Percentiles rank a stretch among this genome's conserved stretches.
These are phyloP conservation scores for Palloptera scutellata DNA, from an alignment of 2,888 invertebrate species.

Conservation along the genomic window DNA sequence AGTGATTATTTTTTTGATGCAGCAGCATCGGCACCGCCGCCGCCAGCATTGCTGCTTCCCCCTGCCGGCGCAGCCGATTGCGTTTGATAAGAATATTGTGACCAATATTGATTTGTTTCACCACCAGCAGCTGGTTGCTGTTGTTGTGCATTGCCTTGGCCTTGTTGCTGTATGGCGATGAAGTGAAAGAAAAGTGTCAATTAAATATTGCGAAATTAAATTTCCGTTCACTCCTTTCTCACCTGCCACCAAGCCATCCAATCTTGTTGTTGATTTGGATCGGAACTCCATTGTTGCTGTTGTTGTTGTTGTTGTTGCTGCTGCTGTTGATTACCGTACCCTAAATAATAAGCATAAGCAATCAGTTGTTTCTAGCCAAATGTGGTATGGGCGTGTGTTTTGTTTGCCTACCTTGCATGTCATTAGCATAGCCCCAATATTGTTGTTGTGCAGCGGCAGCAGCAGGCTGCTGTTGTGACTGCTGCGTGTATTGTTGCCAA, in stretches of 20 bases:
- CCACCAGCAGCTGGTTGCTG: conserved; percentile 45
- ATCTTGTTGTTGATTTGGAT: conserved; percentile 60
- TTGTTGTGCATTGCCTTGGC: conserved; percentile 39
- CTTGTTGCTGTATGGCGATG: conserved; percentile 36
- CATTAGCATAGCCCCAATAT: conserved; percentile 59
- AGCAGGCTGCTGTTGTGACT: conserved; percentile 42
- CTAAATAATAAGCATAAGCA: conserved; percentile 34
- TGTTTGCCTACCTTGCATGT: conserved; percentile 55
- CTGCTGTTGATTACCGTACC: conserved; percentile 56
- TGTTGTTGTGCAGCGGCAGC: conserved; percentile 48
- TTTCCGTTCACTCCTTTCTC: conserved; percentile 26
- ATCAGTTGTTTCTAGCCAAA: conserved; percentile 10
- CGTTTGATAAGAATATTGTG: conserved; percentile 62
- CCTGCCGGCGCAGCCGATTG: conserved; percentile 50
- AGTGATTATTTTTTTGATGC: conserved; percentile 20
- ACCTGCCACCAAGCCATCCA: conserved; percentile 65
- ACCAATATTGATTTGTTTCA: conserved; percentile 61
- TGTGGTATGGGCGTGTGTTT: too few species aligned
- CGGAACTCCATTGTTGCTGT: conserved; percentile 57
- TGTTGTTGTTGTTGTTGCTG: conserved; percentile 33
- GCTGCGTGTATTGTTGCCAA: conserved; percentile 48
- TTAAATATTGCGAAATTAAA: neutral
- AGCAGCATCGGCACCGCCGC: conserved; percentile 40
- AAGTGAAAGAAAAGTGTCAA: neutral
- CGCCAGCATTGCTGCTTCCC: conserved; percentile 12